Evolutionary conservation across 2,797 vertebrate genomes (phyloP).

Genomic region (Notolabrus celidotus): DNA sequence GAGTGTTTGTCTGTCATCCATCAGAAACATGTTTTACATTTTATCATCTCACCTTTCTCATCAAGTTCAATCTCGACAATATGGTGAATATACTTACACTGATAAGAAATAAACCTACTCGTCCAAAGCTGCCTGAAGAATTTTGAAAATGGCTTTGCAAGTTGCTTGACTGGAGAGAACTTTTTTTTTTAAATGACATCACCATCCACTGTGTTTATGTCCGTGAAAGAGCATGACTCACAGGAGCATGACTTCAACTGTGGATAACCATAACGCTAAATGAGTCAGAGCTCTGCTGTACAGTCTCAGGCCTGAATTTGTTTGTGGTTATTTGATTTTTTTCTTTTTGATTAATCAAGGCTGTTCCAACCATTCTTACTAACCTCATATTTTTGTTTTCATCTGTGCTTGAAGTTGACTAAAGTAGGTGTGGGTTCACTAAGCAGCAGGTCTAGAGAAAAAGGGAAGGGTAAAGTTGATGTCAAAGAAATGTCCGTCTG

Average conservation of each 20-base stretch:
- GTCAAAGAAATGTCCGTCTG: too few species aligned
- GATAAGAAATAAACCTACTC: neutral
- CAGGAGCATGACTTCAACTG: conserved; percentile 54
- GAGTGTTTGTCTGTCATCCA: conserved; percentile 3
- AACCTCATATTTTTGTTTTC: conserved; percentile 54
- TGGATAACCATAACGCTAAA: conserved; percentile 17
- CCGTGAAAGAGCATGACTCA: conserved; percentile 46
- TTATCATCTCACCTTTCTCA: conserved; percentile 17
- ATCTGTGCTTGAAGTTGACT: conserved; percentile 59
- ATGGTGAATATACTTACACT: neutral
- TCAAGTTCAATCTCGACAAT: conserved; percentile 25
- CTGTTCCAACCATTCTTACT: conserved; percentile 56
- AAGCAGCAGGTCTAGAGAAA: neutral
- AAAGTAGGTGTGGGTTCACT: conserved; percentile 8
- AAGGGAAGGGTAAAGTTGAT: too few species aligned
- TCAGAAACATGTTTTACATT: conserved; percentile 29
- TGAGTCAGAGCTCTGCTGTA: conserved; percentile 12
- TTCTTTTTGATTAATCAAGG: conserved; percentile 35
- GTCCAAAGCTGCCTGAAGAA: conserved; percentile 18
- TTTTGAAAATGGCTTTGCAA: conserved; percentile 29
- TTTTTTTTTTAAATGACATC: neutral
- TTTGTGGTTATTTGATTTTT: conserved; percentile 30
- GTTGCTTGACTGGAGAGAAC: conserved; percentile 15
- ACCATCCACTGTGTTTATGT: conserved; percentile 9
- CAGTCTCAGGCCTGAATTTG: conserved; percentile 26